phyloP scores from a whole-genome alignment of 1,140 invertebrate species.

The Chironomus tepperi region DNA sequence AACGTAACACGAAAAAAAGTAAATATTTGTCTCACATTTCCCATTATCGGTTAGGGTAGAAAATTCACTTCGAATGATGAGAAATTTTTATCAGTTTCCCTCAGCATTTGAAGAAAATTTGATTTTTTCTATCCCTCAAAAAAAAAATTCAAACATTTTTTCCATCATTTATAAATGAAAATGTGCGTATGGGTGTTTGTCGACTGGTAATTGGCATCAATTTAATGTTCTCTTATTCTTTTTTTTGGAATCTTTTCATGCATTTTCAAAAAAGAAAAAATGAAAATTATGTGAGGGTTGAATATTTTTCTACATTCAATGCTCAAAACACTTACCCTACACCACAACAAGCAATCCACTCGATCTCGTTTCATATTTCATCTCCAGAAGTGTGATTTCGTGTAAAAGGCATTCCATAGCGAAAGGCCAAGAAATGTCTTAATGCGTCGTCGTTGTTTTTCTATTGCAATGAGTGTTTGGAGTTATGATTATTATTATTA shows the following conservation, averaged over 20 bases:
- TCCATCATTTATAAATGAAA: neutral
- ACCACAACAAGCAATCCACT: neutral
- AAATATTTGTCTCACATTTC: slow-evolving; percentile 13
- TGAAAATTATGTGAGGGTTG: neutral
- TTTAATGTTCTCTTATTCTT: slow-evolving; percentile 26
- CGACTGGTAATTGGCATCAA: slow-evolving; percentile 29
- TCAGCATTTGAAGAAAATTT: too few relatives aligned
- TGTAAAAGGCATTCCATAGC: slow-evolving; percentile 2
- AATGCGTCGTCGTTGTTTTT: neutral
- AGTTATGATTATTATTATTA: slow-evolving; percentile 22
- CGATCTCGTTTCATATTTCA: slow-evolving; percentile 24
- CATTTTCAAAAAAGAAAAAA: neutral
- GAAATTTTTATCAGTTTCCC: too few relatives aligned
- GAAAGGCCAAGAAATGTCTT: slow-evolving; percentile 19
- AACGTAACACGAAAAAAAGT: neutral
- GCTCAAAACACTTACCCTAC: slow-evolving; percentile 1
- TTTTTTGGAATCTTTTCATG: neutral
- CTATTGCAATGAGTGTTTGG: slow-evolving; percentile 11
- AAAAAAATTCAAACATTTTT: neutral
- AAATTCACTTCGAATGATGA: neutral
- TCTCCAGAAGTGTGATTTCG: slow-evolving; percentile 18
- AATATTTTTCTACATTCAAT: neutral
- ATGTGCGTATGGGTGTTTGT: slow-evolving; percentile 22
- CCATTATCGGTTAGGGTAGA: neutral
- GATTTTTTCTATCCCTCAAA: too few relatives aligned